A percentile compares a stretch with the other conserved stretches of the same genome.
phyloP scores from a whole-genome alignment of 2,888 invertebrate species.

The Euphydryas editha region DNA sequence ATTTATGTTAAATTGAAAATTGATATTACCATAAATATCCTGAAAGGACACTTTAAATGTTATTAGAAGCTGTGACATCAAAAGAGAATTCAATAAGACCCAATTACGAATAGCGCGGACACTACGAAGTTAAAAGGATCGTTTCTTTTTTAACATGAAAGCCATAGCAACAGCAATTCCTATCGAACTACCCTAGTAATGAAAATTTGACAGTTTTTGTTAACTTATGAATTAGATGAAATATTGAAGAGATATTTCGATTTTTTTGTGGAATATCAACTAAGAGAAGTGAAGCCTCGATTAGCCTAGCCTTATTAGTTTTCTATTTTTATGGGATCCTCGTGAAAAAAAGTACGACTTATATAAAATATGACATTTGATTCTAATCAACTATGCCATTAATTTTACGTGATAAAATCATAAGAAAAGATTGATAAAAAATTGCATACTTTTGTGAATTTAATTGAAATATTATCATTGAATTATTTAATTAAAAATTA shows the following conservation, averaged over 20 bases:
- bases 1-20: background rate
- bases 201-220: background rate
- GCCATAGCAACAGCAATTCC: conserved; percentile 18
- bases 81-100: conserved; percentile 4
- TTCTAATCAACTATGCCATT: too few relatives aligned
- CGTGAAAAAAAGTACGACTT: too few relatives aligned
- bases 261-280: background rate
- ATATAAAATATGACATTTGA: too few relatives aligned
- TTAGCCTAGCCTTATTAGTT: too few relatives aligned
- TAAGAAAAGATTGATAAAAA: too few relatives aligned
- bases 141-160: conserved; percentile 17
- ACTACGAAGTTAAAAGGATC: conserved; percentile 5
- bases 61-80: background rate
- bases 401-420: too few relatives aligned
- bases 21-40: conserved; percentile 1
- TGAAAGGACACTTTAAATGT: background rate
- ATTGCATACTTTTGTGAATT: too few relatives aligned
- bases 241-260: background rate
- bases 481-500: too few relatives aligned
- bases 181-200: background rate
- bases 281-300: too few relatives aligned
- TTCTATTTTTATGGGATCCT: too few relatives aligned
- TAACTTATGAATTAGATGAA: background rate
- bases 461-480: too few relatives aligned
- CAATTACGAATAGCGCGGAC: background rate